Evolutionary conservation across 2,888 invertebrate genomes (phyloP).

Genomic region (Xestia rhomboidea): DNA sequence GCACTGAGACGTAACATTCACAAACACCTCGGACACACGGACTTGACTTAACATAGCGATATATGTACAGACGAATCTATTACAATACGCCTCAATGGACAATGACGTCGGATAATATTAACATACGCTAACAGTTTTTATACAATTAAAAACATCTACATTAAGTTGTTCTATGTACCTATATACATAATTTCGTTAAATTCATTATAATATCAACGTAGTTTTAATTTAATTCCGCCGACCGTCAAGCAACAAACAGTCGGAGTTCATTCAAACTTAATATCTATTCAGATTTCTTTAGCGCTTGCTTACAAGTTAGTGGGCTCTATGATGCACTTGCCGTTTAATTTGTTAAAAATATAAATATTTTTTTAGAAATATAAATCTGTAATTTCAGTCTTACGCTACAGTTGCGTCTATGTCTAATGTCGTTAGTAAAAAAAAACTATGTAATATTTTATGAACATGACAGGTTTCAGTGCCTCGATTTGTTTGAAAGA

Average conservation of each 20-base stretch:
- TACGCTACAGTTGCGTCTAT: slow-evolving; percentile 4
- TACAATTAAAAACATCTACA: slow-evolving; percentile 69
- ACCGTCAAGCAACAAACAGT: slow-evolving; percentile 50
- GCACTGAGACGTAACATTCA: slow-evolving; percentile 60
- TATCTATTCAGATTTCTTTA: slow-evolving; percentile 75
- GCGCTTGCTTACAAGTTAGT: slow-evolving; percentile 52
- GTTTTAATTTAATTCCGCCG: slow-evolving; percentile 68
- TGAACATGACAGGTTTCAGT: background rate
- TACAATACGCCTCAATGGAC: slow-evolving; percentile 61
- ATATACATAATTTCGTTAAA: slow-evolving; percentile 83
- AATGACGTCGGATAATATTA: slow-evolving; percentile 62
- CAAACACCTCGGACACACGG: slow-evolving; percentile 39
- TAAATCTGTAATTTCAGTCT: slow-evolving; percentile 27
- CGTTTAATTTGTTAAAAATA: slow-evolving; percentile 13
- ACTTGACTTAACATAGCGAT: slow-evolving; percentile 30
- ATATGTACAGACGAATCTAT: slow-evolving; percentile 37
- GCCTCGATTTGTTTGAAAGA: slow-evolving; percentile 1
- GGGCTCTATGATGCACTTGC: slow-evolving; percentile 49
- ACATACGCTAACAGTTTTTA: slow-evolving; percentile 66
- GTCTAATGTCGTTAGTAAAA: slow-evolving; percentile 12
- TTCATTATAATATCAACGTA: slow-evolving; percentile 83
- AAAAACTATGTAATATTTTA: background rate
- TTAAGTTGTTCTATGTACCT: slow-evolving; percentile 72
- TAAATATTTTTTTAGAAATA: slow-evolving; percentile 20
- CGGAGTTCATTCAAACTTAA: slow-evolving; percentile 68